Base-by-base conservation (phyloP, 2,113 vertebrate genomes). In the western clawed frog (Xenopus tropicalis) region DNA sequence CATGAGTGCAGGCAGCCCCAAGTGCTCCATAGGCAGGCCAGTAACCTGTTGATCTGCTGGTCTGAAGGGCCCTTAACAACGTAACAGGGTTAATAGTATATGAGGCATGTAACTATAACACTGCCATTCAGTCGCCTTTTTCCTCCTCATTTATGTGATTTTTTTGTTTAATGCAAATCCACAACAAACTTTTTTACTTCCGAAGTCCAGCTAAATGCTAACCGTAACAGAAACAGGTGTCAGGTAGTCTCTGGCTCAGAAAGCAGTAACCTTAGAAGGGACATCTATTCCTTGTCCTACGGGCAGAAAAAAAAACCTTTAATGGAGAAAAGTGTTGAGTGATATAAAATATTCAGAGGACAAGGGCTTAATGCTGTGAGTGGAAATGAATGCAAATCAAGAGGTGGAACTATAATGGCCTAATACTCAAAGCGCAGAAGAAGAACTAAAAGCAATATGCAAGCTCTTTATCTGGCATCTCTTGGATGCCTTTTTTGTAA, bases 401-500 rank as follows among this genome's bases (percentile, higher is more conserved):
- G 24, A n/a, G 20, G 12, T 44, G 17, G 37, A 16, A 13, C 42
- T 21, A 12, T 65, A 21, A 65, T 22, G 3, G 19, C n/a, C 3
- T 65, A 61, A 12, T n/a, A 20, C 11, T 21, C 42, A 20, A 20
- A 65, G 17, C 13, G 19, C 62, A 65, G 20, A 19, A 44, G 2
- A 44, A 14, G n/a, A 51, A 24, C 19, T 7, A 25, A 48, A 51
- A 44, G 21, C 44, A 61, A 29, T 52, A 21, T 25, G 24, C 19
- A 37, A 22, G 59, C 44, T 71, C 22, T n/a, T 3, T 0, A 20
- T 8, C 12, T 10, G 16, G 0, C 19, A 19, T 29, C 8, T 11
- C 37, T n/a, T 23, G 44, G 16, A 46, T 63, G 23, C 20, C 37
- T 16, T 37, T 29, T 74, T 23, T 65, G 21, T 74, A 42, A 74